phyloP scores from a whole-genome alignment of 2,888 invertebrate genomes.

The Melipona beecheii region DNA sequence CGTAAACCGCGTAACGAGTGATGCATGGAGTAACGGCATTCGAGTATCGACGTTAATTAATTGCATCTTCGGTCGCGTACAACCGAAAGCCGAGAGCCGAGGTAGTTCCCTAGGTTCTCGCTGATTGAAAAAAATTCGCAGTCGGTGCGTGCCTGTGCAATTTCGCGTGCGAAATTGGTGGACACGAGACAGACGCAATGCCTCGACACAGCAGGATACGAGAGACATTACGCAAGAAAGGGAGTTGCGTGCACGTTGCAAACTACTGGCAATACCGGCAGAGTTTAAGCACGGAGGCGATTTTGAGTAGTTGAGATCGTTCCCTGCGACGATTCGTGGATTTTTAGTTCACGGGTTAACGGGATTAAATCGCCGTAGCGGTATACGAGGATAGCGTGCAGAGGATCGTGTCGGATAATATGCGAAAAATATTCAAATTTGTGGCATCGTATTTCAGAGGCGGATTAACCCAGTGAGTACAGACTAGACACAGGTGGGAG shows the following conservation, averaged over 20 bases:
- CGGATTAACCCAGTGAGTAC: not conserved
- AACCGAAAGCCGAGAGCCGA: not conserved
- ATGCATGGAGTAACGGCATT: constrained; percentile 24
- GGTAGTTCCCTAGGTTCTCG: constrained; percentile 7
- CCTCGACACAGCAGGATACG: constrained; percentile 31
- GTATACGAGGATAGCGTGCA: constrained; percentile 4
- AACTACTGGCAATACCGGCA: constrained; percentile 9
- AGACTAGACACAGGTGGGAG: not conserved
- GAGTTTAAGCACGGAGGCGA: constrained; percentile 45
- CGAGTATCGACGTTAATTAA: constrained; percentile 42
- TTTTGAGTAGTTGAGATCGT: constrained; percentile 54
- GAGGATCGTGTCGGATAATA: not conserved
- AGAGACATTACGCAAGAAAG: constrained; percentile 46
- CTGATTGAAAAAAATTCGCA: constrained; percentile 7
- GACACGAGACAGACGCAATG: constrained; percentile 37
- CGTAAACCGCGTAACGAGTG: constrained; percentile 9
- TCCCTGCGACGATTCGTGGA: constrained; percentile 23
- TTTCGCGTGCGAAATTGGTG: constrained; percentile 44
- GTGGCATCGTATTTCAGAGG: not conserved
- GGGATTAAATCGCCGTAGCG: constrained; percentile 50
- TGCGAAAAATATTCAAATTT: not conserved
- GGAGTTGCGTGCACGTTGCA: constrained; percentile 51
- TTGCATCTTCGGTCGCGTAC: constrained; percentile 10
- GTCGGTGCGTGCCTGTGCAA: constrained; percentile 17
- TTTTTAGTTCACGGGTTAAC: constrained; percentile 42